phyloP scores from a whole-genome alignment of 1,140 invertebrate genomes.

The Pogonognathellus flavescens region DNA sequence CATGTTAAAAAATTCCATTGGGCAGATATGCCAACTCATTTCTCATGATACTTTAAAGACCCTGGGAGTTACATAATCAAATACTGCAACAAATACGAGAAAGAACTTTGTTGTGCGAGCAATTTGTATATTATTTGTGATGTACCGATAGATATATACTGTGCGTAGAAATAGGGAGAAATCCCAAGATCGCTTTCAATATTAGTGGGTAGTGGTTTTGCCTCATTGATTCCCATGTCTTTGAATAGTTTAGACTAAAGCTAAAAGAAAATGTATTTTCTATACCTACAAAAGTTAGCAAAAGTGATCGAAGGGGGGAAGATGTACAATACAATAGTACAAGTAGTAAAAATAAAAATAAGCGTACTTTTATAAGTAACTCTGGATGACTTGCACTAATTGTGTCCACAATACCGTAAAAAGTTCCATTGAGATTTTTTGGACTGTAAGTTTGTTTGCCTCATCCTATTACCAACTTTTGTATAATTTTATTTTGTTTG shows the following conservation, averaged over 20 bases:
- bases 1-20: neutral
- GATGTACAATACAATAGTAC: neutral
- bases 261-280: neutral
- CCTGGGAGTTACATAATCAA: neutral
- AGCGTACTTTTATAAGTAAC: neutral
- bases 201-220: neutral
- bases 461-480: conserved; percentile 2
- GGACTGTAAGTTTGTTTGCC: conserved; percentile 29
- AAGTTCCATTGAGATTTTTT: conserved; percentile 10
- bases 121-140: neutral
- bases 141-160: neutral
- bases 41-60: neutral
- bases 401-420: neutral
- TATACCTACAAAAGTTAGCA: neutral
- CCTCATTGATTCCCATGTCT: conserved; percentile 14
- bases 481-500: too few species aligned
- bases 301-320: neutral
- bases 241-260: neutral
- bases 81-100: neutral
- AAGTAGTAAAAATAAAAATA: too few species aligned
- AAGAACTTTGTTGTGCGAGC: neutral
- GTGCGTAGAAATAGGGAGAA: neutral
- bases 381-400: conserved; percentile 35
- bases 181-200: neutral
- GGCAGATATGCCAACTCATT: conserved; percentile 37